Conservation (phyloP, 1,140 invertebrate species). For the Drosophila triauraria region DNA sequence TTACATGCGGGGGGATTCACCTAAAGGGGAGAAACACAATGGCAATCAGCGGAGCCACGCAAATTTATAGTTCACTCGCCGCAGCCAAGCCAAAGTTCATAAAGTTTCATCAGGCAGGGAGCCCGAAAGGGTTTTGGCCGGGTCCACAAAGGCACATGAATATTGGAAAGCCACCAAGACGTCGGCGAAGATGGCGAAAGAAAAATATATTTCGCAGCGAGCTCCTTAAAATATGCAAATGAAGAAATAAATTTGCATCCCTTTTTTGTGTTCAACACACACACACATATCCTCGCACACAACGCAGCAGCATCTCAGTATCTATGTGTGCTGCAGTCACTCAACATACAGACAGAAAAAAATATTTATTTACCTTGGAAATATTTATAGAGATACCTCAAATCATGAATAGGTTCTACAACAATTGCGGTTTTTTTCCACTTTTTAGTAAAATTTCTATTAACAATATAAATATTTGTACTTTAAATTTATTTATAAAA, state of each 20-base stretch:
- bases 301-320: conserved; percentile 18
- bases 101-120: conserved; percentile 73
- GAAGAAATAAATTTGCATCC: conserved; percentile 85
- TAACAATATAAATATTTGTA: background rate
- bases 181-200: conserved; percentile 62
- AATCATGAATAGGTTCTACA: too few relatives aligned
- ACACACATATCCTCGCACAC: conserved; percentile 43
- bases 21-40: conserved; percentile 41
- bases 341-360: conserved; percentile 27
- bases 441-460: too few relatives aligned
- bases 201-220: conserved; percentile 70
- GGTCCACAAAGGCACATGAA: conserved; percentile 36
- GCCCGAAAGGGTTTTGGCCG: conserved; percentile 19
- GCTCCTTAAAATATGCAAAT: conserved; percentile 85
- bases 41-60: conserved; percentile 66
- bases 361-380: background rate
- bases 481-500: background rate
- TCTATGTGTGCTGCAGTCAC: conserved; percentile 53
- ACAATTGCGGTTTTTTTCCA: too few relatives aligned
- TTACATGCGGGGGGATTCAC: conserved; percentile 55
- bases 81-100: conserved; percentile 76
- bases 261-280: conserved; percentile 61
- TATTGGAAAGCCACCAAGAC: conserved; percentile 65
- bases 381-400: background rate
- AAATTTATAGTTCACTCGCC: conserved; percentile 76